Evolutionary conservation across 1,140 invertebrate species (phyloP), one percentile per base, ranked within the genome.

Genomic region (Eupristina koningsbergeri): DNA sequence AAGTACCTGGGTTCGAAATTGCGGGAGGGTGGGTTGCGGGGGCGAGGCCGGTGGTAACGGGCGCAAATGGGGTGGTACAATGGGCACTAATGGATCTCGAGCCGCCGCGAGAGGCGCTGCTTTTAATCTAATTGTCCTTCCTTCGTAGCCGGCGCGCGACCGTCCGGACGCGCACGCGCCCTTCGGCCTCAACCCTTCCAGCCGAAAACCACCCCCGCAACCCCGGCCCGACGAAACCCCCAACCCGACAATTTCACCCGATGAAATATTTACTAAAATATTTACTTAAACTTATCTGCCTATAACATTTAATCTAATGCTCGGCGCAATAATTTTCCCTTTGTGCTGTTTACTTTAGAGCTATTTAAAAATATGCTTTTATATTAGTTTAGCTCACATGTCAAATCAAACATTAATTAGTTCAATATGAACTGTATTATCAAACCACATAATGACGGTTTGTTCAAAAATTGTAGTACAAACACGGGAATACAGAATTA

Each of bases 51-150:
- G 85, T 87, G 89, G 87, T 86, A 88, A 87, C 86, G 87, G 90
- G 90, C 87, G 89, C 88, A 90, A 92, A 92, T 91, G 91, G 91
- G 90, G 89, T 90, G 91, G 90, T 89, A 92, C 92, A 92, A 92
- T 92, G 90, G 92, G 90, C 90, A 89, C 92, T 92, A 92, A 92
- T 92, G 92, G 92, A 92, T 92, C 91, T 92, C 92, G 90, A 92
- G 92, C 91, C 88, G 91, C 90, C 91, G 89, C 89, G 89, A 92
- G 91, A 92, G 91, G 90, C 91, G 92, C 91, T 92, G 92, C 92
- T 92, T 92, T 92, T 92, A 92, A 92, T 92, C 91, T 92, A 92
- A 92, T 92, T 91, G 92, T 92, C 91, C 91, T 91, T 92, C 91
- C 91, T 91, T 87, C 88, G 87, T 87, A 89, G 89, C 88, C 86